These are phyloP conservation scores for Leucophenga maculata DNA, from an alignment of 2,888 invertebrate genomes.

Conservation along the genomic window DNA sequence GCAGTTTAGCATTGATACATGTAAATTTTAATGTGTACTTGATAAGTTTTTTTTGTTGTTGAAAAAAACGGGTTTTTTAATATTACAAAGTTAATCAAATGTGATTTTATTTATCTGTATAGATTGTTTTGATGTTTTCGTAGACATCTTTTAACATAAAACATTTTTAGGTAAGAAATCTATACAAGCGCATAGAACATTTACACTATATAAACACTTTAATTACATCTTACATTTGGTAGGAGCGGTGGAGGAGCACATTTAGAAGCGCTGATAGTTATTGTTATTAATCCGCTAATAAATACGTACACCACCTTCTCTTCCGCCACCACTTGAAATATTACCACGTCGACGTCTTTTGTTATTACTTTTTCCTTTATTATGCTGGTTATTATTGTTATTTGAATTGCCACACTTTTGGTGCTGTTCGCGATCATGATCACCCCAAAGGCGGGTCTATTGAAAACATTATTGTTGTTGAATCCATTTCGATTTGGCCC, in stretches of 20 bases:
- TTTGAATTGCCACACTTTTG: constrained; percentile 44
- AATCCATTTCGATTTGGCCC: constrained; percentile 37
- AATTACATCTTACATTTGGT: too few species aligned
- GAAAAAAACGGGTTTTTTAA: too few species aligned
- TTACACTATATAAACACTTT: too few species aligned
- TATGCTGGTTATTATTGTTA: constrained; percentile 43
- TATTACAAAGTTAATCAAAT: too few species aligned
- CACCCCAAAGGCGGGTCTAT: constrained; percentile 32
- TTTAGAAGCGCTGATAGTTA: constrained; percentile 62
- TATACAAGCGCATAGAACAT: too few species aligned
- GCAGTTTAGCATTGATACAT: neutral
- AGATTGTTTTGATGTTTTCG: too few species aligned
- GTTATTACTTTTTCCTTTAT: constrained; percentile 56
- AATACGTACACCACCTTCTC: constrained; percentile 43
- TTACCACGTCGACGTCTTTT: constrained; percentile 36
- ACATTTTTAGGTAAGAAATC: too few species aligned
- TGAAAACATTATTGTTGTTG: constrained; percentile 41
- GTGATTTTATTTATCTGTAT: too few species aligned
- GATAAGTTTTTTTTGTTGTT: too few species aligned
- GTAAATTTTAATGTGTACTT: too few species aligned
- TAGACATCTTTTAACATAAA: too few species aligned
- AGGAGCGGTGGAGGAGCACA: neutral
- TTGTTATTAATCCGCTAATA: constrained; percentile 61
- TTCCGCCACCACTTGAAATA: constrained; percentile 33
- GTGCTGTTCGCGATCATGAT: constrained; percentile 50